These are phyloP conservation scores for Bubalus kerabau DNA, from an alignment of 2,113 vertebrate genomes.

Conservation along the genomic window DNA sequence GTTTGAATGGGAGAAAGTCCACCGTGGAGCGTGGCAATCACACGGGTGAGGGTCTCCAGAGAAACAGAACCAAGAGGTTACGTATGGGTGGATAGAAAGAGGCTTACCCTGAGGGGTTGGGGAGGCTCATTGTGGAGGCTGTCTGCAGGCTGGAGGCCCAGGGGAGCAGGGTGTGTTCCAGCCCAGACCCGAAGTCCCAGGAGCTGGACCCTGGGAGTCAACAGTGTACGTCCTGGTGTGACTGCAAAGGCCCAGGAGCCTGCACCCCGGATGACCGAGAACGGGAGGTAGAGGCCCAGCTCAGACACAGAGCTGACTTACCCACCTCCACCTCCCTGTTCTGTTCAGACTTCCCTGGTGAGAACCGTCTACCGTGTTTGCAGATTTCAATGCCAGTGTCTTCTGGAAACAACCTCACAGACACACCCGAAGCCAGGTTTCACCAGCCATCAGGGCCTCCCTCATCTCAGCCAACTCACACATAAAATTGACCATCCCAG, in stretches of 20 bases:
- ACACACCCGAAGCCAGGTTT: neutral
- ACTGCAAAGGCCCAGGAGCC: neutral
- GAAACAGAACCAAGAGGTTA: neutral
- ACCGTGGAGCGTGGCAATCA: too few relatives aligned
- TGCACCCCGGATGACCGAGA: neutral
- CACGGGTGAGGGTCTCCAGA: neutral
- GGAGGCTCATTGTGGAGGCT: neutral
- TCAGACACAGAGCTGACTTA: neutral
- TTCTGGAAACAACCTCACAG: neutral
- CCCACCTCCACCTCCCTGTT: neutral
- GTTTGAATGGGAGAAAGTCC: neutral
- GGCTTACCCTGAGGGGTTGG: neutral
- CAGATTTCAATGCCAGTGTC: neutral
- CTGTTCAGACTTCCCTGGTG: neutral
- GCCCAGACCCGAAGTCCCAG: neutral
- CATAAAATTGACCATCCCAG: neutral
- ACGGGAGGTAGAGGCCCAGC: neutral
- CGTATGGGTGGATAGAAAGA: neutral
- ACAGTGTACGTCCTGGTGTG: neutral
- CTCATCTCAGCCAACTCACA: neutral
- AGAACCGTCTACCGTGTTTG: neutral
- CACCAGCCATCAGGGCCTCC: neutral
- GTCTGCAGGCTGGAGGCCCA: neutral
- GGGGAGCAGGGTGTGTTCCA: neutral
- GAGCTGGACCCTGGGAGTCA: neutral